phyloP scores from a whole-genome alignment of 2,888 invertebrate species.

The Tachina lurida region DNA sequence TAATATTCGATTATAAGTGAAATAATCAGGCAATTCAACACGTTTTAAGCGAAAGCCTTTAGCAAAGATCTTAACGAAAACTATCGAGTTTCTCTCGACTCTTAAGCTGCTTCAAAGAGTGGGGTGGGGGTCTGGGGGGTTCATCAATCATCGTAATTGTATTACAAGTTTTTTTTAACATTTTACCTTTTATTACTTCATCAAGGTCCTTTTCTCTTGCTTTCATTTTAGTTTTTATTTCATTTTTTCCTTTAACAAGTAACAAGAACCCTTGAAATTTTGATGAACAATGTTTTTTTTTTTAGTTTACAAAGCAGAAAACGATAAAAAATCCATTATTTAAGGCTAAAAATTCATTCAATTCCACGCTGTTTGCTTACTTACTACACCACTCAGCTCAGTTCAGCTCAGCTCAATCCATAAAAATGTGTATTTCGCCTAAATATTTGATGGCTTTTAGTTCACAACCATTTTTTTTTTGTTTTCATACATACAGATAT shows the following conservation, averaged over 20 bases:
- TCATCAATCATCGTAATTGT: conserved; percentile 62
- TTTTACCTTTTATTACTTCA: conserved; percentile 34
- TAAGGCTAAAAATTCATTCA: conserved; percentile 42
- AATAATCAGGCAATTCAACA: too few relatives aligned
- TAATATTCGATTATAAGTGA: too few relatives aligned
- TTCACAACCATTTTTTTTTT: conserved; percentile 40
- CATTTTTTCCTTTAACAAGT: conserved; percentile 12
- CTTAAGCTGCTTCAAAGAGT: neutral
- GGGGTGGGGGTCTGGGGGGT: neutral
- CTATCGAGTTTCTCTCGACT: neutral
- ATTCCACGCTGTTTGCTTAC: conserved; percentile 6
- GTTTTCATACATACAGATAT: neutral
- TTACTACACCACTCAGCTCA: neutral
- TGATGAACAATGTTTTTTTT: conserved; percentile 1
- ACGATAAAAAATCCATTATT: conserved; percentile 48
- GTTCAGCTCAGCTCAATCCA: neutral
- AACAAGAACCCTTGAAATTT: conserved; percentile 36
- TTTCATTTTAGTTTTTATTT: neutral
- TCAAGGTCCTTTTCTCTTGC: conserved; percentile 9
- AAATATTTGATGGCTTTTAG: conserved; percentile 54
- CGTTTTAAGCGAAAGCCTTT: conserved; percentile 24
- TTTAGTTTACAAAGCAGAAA: neutral
- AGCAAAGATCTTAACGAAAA: neutral
- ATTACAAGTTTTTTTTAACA: conserved; percentile 16
- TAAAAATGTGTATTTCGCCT: neutral